phyloP scores from a whole-genome alignment of 2,797 vertebrate genomes.

The Jordanella pulchra region DNA sequence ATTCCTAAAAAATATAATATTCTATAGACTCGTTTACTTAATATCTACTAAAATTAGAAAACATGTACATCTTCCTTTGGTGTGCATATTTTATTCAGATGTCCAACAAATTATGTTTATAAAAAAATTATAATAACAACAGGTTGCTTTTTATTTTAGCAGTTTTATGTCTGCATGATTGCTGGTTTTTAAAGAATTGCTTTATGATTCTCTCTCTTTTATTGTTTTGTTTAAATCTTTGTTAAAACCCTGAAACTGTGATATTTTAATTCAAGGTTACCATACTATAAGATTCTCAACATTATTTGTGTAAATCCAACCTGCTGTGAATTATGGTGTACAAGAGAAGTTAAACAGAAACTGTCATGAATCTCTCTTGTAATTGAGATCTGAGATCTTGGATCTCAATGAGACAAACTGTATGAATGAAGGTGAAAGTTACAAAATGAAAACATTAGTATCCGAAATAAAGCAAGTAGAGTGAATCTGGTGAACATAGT shows the following conservation, averaged over 20 bases:
- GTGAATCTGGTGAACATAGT: too few species aligned
- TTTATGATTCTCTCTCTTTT: background rate
- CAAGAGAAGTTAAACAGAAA: too few species aligned
- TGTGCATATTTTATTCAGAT: background rate
- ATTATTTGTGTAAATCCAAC: background rate
- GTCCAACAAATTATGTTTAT: background rate
- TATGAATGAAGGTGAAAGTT: too few species aligned
- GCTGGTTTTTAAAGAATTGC: too few species aligned
- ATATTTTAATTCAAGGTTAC: background rate
- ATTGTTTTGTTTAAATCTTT: background rate
- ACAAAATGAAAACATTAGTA: too few species aligned
- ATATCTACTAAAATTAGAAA: background rate
- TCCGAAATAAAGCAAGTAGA: too few species aligned
- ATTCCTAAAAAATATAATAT: background rate
- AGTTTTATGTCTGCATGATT: background rate
- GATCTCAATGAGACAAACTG: too few species aligned
- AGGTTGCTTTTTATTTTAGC: background rate
- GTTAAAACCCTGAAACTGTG: background rate
- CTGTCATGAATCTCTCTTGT: too few species aligned
- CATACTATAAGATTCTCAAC: background rate
- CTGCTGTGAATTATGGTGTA: background rate
- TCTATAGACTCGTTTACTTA: background rate
- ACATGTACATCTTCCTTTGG: background rate
- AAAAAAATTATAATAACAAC: background rate
- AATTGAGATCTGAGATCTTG: too few species aligned